These are phyloP conservation scores for Laticauda colubrina DNA, from an alignment of 2,113 vertebrate genomes.

Conservation along the genomic window DNA sequence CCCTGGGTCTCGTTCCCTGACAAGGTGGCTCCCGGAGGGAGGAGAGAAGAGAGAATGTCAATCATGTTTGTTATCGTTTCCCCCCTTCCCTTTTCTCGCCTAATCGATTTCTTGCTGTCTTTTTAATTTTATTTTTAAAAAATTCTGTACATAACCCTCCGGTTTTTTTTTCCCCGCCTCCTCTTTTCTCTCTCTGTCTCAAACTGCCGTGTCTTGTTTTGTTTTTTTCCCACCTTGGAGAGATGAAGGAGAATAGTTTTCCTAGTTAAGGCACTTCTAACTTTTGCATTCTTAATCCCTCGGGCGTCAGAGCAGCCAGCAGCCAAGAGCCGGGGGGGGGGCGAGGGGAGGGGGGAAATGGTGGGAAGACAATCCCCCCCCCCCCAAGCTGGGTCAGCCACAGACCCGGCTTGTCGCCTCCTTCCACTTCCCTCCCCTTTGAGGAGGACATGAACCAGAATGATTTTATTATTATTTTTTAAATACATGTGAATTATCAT, in stretches of 20 bases:
- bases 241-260: background rate
- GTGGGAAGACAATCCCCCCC: background rate
- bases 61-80: background rate
- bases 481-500: slow-evolving; percentile 72
- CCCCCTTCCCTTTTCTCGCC: background rate
- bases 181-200: no score
- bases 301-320: background rate
- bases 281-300: slow-evolving; percentile 49
- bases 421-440: slow-evolving; percentile 12
- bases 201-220: background rate
- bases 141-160: background rate
- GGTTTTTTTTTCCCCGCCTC: background rate
- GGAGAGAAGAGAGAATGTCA: no score
- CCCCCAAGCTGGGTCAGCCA: background rate
- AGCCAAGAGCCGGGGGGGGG: background rate
- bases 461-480: slow-evolving; percentile 73
- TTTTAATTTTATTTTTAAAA: background rate
- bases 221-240: background rate
- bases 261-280: slow-evolving; percentile 57
- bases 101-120: slow-evolving; percentile 10
- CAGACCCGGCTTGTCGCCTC: slow-evolving; percentile 29
- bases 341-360: background rate
- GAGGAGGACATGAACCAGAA: slow-evolving; percentile 60
- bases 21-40: background rate
- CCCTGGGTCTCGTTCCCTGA: background rate